Conservation (phyloP, 2,113 vertebrate genomes). For the Platycercus adscitus region DNA sequence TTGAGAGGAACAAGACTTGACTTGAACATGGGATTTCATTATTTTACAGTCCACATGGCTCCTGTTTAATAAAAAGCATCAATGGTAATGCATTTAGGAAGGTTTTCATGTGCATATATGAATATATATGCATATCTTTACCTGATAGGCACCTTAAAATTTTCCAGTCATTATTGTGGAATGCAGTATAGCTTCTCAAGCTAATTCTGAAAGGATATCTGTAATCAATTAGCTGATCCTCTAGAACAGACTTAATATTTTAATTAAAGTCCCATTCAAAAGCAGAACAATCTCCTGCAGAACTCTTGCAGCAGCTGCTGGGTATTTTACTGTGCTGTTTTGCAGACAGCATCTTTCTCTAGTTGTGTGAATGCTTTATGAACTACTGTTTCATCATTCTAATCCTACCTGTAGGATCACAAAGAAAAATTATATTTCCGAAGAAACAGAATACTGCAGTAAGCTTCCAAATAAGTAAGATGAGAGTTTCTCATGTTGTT, state of each 20-base stretch:
- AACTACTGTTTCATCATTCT: neutral
- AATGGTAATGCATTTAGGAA: neutral
- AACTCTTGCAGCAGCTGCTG: neutral
- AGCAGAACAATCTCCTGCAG: neutral
- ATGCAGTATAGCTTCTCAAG: neutral
- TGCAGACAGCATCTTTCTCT: neutral
- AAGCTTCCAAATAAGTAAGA: neutral
- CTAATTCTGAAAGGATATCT: neutral
- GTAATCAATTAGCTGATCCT: slow-evolving; percentile 44
- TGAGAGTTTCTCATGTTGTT: neutral
- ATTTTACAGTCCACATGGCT: neutral
- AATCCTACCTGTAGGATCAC: neutral
- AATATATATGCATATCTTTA: slow-evolving; percentile 5
- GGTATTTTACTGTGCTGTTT: neutral
- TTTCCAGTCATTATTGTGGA: neutral
- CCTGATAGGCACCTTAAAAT: neutral
- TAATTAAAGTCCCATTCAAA: neutral
- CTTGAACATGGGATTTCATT: slow-evolving; percentile 9
- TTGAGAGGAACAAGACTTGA: neutral
- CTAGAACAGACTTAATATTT: neutral
- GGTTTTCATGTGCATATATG: neutral
- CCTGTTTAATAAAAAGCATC: neutral
- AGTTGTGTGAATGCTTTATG: neutral
- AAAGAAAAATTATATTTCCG: neutral
- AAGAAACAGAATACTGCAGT: neutral